Evolutionary conservation across 2,113 vertebrate genomes (phyloP), one percentile per base, ranked within the genome.

Genomic region (Salvelinus namaycush): DNA sequence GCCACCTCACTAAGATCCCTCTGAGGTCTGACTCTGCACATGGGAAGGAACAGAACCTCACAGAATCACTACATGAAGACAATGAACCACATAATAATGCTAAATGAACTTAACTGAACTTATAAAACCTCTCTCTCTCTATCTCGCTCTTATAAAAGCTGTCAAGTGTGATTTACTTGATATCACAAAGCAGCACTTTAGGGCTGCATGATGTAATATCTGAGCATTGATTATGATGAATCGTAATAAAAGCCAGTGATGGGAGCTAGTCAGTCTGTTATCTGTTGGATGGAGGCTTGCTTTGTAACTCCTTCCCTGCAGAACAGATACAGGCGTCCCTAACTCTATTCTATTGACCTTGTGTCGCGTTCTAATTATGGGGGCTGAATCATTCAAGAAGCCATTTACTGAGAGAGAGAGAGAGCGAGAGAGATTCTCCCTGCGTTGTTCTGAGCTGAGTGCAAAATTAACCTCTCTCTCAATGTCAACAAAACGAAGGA

Each of bases 321-420:
- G 57, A 20, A 60, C 57, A 88, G 62, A 76, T 20, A 60, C 57
- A 88, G 57, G 74, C 72, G 68, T 20, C 76, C 67, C 70, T 83
- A 78, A 86, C 76, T 11, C 76, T 11, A 3, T 83, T 49, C 48
- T 49, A 78, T 82, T 76, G 84, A 88, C 75, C 49, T 74, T 67
- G 79, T 85, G 80, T 83, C 85, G 76, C 80, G 80, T 69, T 79
- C 39, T 82, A 80, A 87, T 87, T 81, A 80, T 34, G 81, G 77
- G 27, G 74, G 54, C 78, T 92, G 39, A 90, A 92, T 90, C 84
- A 91, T 91, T 90, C 81, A 90, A 60, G 68, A 75, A 59, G 68
- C 64, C 74, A 68, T 86, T 86, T 76, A 81, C 66, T 5, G 48
- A n/a, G 14, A 60, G 57, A 59, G 4, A 14, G 48, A 14, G 48